These are phyloP conservation scores for Melanerpes formicivorus DNA, from an alignment of 2,113 vertebrate genomes.

Conservation along the genomic window DNA sequence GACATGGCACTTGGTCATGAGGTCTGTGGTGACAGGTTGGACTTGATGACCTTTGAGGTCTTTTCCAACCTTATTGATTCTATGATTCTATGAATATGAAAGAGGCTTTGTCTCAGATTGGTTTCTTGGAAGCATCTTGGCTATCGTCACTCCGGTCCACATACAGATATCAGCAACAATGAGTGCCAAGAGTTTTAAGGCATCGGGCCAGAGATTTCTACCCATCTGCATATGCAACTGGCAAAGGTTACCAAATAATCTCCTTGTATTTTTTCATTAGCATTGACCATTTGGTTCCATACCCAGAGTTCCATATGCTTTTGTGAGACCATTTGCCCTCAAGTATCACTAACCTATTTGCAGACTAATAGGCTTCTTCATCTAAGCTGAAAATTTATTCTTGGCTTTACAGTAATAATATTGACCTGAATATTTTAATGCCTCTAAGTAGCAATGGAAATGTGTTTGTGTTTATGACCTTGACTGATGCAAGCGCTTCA, in stretches of 20 bases:
- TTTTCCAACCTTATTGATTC: too few relatives aligned
- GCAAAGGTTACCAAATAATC: not conserved
- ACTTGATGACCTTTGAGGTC: too few relatives aligned
- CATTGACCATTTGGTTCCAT: not conserved
- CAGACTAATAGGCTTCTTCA: not conserved
- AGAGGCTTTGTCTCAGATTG: not conserved
- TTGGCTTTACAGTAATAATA: constrained; percentile 5
- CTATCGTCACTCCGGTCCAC: not conserved
- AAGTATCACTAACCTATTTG: not conserved
- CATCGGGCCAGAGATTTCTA: not conserved
- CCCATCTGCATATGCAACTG: not conserved
- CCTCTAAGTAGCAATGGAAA: not conserved
- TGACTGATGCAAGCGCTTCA: not conserved
- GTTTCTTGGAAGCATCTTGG: not conserved
- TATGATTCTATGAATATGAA: not conserved
- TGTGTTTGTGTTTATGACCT: not conserved
- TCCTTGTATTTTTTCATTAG: not conserved
- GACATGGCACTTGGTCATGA: too few relatives aligned
- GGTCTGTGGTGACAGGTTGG: too few relatives aligned
- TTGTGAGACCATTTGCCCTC: not conserved
- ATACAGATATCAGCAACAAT: not conserved
- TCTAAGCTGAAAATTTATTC: not conserved
- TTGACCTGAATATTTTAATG: constrained; percentile 13
- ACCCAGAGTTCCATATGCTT: not conserved
- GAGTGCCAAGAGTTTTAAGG: not conserved